A percentile compares a stretch with the other conserved stretches of the same genome.
Conservation (phyloP, 1,140 invertebrate genomes). For the Eupristina koningsbergeri region DNA sequence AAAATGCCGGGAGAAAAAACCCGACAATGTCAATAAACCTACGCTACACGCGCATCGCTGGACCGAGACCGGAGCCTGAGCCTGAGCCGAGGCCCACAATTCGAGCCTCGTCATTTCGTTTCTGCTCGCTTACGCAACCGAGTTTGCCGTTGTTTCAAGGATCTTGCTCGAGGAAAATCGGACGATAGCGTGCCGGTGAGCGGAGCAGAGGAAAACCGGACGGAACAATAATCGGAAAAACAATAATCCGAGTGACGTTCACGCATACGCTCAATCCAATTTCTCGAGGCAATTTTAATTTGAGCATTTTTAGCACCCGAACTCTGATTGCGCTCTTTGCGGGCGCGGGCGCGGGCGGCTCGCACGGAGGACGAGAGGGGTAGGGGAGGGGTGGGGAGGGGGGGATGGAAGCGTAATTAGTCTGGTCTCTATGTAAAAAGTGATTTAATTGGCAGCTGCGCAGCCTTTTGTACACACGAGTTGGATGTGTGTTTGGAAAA, state of each 20-base stretch:
- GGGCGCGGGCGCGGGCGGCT: too few species aligned
- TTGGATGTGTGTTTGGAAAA: not conserved
- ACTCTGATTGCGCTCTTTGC: not conserved
- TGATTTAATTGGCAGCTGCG: slow-evolving; percentile 12
- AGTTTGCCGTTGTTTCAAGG: not conserved
- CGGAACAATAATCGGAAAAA: not conserved
- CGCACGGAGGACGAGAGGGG: too few species aligned
- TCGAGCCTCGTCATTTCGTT: not conserved
- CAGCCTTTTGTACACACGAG: not conserved
- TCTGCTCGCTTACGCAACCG: not conserved
- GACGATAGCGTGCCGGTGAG: not conserved
- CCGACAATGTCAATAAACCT: not conserved
- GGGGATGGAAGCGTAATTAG: slow-evolving; percentile 11
- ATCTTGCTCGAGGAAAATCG: not conserved
- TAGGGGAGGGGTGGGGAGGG: not conserved
- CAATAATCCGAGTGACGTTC: not conserved
- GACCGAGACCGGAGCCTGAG: not conserved
- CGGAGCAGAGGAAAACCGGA: not conserved
- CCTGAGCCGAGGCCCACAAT: too few species aligned
- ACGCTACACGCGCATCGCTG: not conserved
- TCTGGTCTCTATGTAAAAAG: slow-evolving; percentile 12
- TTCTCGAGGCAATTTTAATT: slow-evolving; percentile 1
- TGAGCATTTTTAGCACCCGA: not conserved
- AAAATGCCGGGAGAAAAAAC: not conserved
- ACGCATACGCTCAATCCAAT: not conserved